Conservation (phyloP, 2,113 vertebrate species). For the Irena cyanogastra region DNA sequence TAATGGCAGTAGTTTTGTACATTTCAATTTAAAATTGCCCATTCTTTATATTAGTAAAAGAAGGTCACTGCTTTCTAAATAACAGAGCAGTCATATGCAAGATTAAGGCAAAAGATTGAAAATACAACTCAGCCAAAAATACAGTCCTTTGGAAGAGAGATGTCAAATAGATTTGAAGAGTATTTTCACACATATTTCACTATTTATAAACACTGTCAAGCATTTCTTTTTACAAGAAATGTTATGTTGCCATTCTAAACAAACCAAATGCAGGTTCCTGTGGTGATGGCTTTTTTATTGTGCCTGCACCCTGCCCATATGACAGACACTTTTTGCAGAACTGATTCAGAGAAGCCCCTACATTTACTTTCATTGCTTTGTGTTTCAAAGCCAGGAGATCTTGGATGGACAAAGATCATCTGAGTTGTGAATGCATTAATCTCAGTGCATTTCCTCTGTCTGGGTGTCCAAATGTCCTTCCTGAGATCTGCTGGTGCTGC, state of each 20-base stretch:
- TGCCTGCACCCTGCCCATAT: neutral
- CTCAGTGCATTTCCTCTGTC: neutral
- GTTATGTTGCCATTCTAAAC: neutral
- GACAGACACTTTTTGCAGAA: neutral
- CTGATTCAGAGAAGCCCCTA: neutral
- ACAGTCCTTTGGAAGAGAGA: neutral
- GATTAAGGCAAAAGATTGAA: neutral
- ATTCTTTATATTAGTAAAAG: neutral
- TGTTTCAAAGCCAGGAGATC: neutral
- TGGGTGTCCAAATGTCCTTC: neutral
- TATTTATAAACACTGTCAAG: constrained; percentile 16
- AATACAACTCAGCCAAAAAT: neutral
- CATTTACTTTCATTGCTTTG: neutral
- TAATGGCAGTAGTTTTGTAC: neutral
- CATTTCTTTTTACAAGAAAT: neutral
- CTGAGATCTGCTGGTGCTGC: neutral
- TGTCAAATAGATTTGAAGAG: neutral
- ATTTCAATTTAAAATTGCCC: constrained; percentile 9
- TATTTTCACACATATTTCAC: constrained; percentile 15
- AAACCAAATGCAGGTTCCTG: neutral
- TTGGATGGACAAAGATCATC: neutral
- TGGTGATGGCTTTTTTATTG: neutral
- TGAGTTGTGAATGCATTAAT: neutral
- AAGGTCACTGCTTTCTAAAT: constrained; percentile 14
- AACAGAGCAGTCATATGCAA: neutral